Percentiles rank a stretch among this genome's conserved stretches.
Conservation (phyloP, 2,888 invertebrate species). For the Apotomis capreana region DNA sequence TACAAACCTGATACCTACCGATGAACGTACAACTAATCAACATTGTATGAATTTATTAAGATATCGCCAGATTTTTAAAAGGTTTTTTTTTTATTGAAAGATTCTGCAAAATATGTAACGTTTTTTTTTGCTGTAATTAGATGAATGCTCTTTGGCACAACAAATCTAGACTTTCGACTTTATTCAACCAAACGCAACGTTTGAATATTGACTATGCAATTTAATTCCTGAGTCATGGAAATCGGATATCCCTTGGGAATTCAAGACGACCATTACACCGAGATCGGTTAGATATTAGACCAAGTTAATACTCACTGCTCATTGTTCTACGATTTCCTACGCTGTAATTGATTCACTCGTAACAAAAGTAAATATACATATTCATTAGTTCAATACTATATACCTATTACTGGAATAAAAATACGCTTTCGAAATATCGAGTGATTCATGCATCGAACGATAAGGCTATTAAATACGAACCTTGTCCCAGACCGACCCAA, state of each 20-base stretch:
- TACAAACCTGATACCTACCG: neutral
- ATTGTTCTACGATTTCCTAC: slow-evolving; percentile 14
- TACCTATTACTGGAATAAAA: neutral
- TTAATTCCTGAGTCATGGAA: neutral
- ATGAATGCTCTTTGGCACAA: neutral
- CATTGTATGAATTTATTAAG: too few species aligned
- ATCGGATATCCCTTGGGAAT: neutral
- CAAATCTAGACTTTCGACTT: neutral
- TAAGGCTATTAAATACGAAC: slow-evolving; percentile 30
- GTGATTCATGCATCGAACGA: neutral
- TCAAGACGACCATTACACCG: neutral
- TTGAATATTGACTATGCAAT: neutral
- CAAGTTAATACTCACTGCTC: neutral
- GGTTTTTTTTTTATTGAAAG: too few species aligned
- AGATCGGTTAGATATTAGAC: neutral
- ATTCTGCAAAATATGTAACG: neutral
- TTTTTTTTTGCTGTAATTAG: neutral
- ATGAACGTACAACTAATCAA: neutral
- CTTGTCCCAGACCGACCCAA: slow-evolving; percentile 17
- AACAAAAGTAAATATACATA: neutral
- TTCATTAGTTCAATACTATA: neutral
- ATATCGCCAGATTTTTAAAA: too few species aligned
- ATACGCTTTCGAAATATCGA: neutral
- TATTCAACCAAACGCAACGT: neutral
- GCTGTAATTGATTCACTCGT: slow-evolving; percentile 7